A percentile compares a stretch with the other conserved stretches of the same genome.
Evolutionary conservation across 2,113 vertebrate genomes (phyloP).

Genomic region (Sylvia atricapilla): DNA sequence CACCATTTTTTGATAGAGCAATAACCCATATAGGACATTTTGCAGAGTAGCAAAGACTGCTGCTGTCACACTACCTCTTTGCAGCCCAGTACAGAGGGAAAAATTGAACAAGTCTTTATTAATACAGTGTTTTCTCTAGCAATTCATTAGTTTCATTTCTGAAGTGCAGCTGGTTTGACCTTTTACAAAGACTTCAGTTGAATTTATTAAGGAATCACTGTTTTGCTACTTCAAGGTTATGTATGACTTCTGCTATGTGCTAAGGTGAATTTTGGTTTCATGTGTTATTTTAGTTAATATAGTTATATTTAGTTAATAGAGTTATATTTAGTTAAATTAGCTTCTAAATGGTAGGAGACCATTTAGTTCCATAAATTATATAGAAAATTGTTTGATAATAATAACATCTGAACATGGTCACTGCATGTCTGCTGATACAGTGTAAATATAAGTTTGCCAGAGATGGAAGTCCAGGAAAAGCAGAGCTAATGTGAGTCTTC

Average conservation of each 20-base stretch:
- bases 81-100: background rate
- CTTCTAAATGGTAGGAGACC: background rate
- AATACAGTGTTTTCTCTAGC: background rate
- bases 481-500: background rate
- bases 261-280: background rate
- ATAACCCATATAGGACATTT: slow-evolving; percentile 5
- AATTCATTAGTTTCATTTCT: background rate
- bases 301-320: too few species aligned
- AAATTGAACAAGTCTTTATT: background rate
- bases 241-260: background rate
- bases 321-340: background rate
- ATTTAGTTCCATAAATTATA: background rate
- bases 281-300: background rate
- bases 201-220: background rate
- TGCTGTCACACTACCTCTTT: slow-evolving; percentile 20
- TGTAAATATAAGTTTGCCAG: background rate
- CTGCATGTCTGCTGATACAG: background rate
- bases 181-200: background rate
- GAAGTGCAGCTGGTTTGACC: background rate
- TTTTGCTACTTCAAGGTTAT: background rate
- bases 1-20: slow-evolving; percentile 17
- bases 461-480: background rate
- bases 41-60: slow-evolving; percentile 33
- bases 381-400: background rate
- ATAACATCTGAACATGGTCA: background rate